These are phyloP conservation scores for Ctenochaetus hawaiiensis DNA, from an alignment of 2,797 vertebrate species.

Conservation along the genomic window DNA sequence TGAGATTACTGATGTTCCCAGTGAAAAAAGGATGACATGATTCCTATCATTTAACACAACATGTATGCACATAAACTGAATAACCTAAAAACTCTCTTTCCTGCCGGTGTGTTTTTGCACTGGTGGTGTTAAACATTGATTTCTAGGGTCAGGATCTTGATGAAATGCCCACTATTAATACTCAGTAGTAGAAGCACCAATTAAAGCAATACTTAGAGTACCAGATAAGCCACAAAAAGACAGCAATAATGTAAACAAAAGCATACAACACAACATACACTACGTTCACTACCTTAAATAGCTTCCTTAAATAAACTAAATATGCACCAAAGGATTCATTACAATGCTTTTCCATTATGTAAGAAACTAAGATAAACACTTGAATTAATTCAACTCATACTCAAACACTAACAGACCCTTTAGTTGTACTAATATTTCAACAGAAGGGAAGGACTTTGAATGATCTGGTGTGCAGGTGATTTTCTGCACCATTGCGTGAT, in stretches of 20 bases:
- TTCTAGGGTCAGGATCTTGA: constrained; percentile 8
- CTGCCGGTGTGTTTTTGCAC: constrained; percentile 18
- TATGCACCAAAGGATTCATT: constrained; percentile 49
- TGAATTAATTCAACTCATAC: constrained; percentile 35
- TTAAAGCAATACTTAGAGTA: constrained; percentile 52
- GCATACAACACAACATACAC: constrained; percentile 25
- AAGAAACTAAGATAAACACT: constrained; percentile 44
- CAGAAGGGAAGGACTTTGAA: constrained; percentile 8
- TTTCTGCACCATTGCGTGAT: constrained; percentile 11
- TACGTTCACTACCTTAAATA: constrained; percentile 29
- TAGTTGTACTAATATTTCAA: constrained; percentile 21
- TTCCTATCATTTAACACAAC: not conserved
- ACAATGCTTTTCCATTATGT: constrained; percentile 40
- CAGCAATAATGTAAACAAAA: constrained; percentile 55
- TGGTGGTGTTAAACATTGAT: constrained; percentile 20
- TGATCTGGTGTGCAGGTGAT: constrained; percentile 12
- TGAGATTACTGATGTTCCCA: not conserved
- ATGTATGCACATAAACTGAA: constrained; percentile 20
- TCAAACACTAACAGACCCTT: constrained; percentile 33
- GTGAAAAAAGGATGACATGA: not conserved
- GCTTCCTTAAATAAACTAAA: constrained; percentile 47
- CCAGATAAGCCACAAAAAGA: constrained; percentile 50
- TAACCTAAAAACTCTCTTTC: constrained; percentile 7
- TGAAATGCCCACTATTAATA: constrained; percentile 20
- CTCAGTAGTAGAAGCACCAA: constrained; percentile 29